Conservation (phyloP, 2,888 invertebrate genomes). For the Macropis europaea region DNA sequence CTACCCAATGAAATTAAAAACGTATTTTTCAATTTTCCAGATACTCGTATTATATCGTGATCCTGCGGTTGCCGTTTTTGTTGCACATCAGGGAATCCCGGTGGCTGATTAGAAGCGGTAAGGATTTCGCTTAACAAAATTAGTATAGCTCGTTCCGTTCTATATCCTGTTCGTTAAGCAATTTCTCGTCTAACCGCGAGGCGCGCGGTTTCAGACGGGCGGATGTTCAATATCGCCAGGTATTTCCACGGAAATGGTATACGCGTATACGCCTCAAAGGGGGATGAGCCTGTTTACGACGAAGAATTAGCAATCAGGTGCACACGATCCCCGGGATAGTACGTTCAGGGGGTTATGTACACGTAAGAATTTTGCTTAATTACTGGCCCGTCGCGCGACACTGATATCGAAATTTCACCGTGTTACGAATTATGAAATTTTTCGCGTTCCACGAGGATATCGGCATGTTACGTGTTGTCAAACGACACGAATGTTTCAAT, state of each 20-base stretch:
- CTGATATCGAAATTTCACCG: slow-evolving; percentile 36
- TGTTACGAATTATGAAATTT: slow-evolving; percentile 38
- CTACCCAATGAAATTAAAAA: no score
- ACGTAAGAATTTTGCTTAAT: slow-evolving; percentile 34
- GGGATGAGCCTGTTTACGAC: slow-evolving; percentile 15
- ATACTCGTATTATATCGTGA: no score
- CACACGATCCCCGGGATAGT: not conserved
- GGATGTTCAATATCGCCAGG: slow-evolving; percentile 72
- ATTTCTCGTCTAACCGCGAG: slow-evolving; percentile 61
- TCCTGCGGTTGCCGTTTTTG: not conserved
- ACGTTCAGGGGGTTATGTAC: not conserved
- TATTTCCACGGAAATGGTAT: slow-evolving; percentile 57
- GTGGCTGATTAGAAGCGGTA: slow-evolving; percentile 7
- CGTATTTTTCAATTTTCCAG: no score
- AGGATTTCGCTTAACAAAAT: slow-evolving; percentile 43
- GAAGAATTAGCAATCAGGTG: slow-evolving; percentile 41
- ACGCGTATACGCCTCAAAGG: slow-evolving; percentile 35
- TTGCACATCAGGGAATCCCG: slow-evolving; percentile 2
- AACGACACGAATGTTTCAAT: not conserved
- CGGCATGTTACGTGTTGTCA: slow-evolving; percentile 28
- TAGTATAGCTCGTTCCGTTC: slow-evolving; percentile 55
- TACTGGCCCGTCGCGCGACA: not conserved
- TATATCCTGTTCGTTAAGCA: slow-evolving; percentile 62
- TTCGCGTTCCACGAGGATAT: slow-evolving; percentile 18
- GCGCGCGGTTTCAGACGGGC: slow-evolving; percentile 58